Evolutionary conservation across 1,140 invertebrate species (phyloP).

Genomic region (Listronotus oregonensis): DNA sequence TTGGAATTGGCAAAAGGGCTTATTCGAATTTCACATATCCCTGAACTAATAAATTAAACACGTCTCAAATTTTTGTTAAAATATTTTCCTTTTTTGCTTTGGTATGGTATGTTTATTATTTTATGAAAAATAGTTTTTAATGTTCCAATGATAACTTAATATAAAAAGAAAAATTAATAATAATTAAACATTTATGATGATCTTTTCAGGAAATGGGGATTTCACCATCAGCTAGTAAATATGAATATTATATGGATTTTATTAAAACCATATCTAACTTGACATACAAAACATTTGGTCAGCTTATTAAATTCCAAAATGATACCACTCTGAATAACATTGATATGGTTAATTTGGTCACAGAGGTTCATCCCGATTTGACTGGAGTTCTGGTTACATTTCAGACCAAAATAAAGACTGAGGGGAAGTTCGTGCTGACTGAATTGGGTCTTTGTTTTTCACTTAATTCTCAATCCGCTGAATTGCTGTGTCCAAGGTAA

Average conservation of each 20-base stretch:
- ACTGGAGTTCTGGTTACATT: conserved; percentile 48
- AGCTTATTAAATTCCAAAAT: conserved; percentile 56
- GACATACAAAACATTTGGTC: conserved; percentile 56
- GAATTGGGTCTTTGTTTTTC: conserved; percentile 63
- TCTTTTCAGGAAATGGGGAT: conserved; percentile 49
- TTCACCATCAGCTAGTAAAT: conserved; percentile 45
- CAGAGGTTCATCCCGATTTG: conserved; percentile 50
- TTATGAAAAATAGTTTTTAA: too few species aligned
- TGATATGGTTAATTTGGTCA: conserved; percentile 57
- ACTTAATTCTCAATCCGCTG: conserved; percentile 57
- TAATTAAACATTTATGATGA: too few species aligned
- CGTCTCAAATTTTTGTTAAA: too few species aligned
- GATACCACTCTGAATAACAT: conserved; percentile 56
- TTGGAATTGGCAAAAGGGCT: too few species aligned
- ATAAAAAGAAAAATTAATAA: too few species aligned
- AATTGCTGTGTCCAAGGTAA: conserved; percentile 48
- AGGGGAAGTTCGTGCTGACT: conserved; percentile 61
- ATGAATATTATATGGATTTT: conserved; percentile 58
- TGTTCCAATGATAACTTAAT: too few species aligned
- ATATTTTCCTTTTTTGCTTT: too few species aligned
- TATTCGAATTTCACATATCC: too few species aligned
- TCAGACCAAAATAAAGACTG: conserved; percentile 44
- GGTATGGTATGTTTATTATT: too few species aligned
- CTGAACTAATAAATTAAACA: too few species aligned
- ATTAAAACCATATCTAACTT: conserved; percentile 58